Evolutionary conservation across 2,888 invertebrate species (phyloP), one percentile per base, ranked within the genome.

Genomic region (Tipula vernalis): DNA sequence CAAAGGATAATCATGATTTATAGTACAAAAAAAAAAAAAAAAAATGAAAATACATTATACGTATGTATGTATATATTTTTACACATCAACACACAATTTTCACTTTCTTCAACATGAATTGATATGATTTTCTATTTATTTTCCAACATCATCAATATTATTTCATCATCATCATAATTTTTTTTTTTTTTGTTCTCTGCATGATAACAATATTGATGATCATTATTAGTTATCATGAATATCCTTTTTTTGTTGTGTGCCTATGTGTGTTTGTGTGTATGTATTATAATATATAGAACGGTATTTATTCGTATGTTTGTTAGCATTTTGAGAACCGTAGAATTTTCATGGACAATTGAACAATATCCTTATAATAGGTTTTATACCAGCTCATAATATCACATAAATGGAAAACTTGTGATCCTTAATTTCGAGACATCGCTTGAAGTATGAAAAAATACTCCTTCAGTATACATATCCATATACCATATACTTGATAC

Each of bases 21-120:
- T 71, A 71, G 2, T 28, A 51, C 6, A 4, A n/a, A n/a, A n/a
- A n/a, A 12, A 51, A 6, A 4, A 51, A 51, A 28, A 28, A 28
- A 28, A 28, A 28, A 28, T 28, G 12, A 51, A 51, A 6, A 15
- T 28, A 28, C 28, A 71, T 71, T 28, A 15, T 57, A 2, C 28
- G 51, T 57, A 57, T 18, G 6, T 57, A 3, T 57, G 51, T 57
- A 71, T n/a, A 12, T 28, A 4, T 57, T 71, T 71, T 71, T 28
- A 71, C 71, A 71, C 71, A 71, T 71, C 71, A 71, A 71, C 71
- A 71, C 71, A 71, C 71, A 71, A 71, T 71, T 71, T 71, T 71
- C 71, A 71, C 71, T 71, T 71, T 71, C 71, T 18, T 71, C 71
- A 18, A 71, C 71, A 71, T 71, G 71, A 71, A 71, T 71, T 71